phyloP scores from a whole-genome alignment of 2,888 invertebrate genomes.

The Amphipoea oculea region DNA sequence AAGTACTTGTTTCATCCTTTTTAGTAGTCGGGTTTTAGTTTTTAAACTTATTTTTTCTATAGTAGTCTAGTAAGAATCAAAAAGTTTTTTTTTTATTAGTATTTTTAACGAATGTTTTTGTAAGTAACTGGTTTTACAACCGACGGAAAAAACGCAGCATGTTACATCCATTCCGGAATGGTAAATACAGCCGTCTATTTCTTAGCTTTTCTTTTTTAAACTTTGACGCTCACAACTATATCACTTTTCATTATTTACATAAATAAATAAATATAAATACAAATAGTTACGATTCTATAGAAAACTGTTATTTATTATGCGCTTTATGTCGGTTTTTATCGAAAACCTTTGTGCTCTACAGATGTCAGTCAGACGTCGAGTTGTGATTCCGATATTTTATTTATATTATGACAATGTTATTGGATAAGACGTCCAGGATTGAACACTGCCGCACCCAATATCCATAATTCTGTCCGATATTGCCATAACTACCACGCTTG shows the following conservation, averaged over 20 bases:
- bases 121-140: background rate
- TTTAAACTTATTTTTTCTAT: too few species aligned
- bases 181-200: background rate
- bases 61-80: background rate
- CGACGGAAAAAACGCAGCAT: background rate
- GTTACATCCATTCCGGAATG: constrained; percentile 6
- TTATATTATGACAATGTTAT: constrained; percentile 35
- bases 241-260: background rate
- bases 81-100: background rate
- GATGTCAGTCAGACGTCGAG: constrained; percentile 19
- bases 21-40: too few species aligned
- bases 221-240: background rate
- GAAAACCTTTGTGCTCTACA: background rate
- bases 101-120: constrained; percentile 21
- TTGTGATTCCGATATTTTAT: constrained; percentile 27
- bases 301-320: background rate
- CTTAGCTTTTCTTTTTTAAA: background rate
- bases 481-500: constrained; percentile 48
- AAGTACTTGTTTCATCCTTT: too few species aligned
- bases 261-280: background rate
- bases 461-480: constrained; percentile 48
- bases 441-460: constrained; percentile 48
- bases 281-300: background rate
- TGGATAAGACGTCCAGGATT: constrained; percentile 34
- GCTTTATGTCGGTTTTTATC: background rate